phyloP scores from a whole-genome alignment of 2,888 invertebrate genomes.

The Harmothoe impar region DNA sequence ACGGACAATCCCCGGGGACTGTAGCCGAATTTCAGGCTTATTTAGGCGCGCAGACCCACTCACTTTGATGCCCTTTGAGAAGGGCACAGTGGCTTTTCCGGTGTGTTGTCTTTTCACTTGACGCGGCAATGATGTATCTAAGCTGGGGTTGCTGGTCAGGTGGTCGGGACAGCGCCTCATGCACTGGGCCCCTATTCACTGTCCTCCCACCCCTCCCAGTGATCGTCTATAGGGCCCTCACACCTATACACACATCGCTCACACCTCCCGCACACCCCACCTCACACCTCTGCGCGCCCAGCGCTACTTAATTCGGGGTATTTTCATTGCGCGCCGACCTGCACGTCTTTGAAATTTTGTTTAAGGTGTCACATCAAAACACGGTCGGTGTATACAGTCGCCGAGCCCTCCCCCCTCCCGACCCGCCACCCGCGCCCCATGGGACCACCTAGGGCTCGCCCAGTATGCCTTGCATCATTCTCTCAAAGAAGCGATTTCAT shows the following conservation, averaged over 20 bases:
- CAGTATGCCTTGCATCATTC: conserved; percentile 19
- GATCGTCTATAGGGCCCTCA: neutral
- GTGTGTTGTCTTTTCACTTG: conserved; percentile 61
- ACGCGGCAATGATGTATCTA: conserved; percentile 48
- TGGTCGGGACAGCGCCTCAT: neutral
- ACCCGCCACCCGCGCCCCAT: neutral
- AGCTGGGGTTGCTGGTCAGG: neutral
- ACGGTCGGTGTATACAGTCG: neutral
- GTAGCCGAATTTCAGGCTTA: conserved; percentile 49
- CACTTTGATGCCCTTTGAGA: conserved; percentile 45
- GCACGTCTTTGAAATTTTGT: conserved; percentile 38
- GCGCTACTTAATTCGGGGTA: conserved; percentile 20
- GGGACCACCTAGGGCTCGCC: conserved; percentile 8
- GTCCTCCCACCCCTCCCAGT: neutral
- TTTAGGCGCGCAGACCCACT: conserved; percentile 10
- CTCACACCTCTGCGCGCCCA: neutral
- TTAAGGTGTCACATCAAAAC: conserved; percentile 53
- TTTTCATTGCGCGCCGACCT: conserved; percentile 29
- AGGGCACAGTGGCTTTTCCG: conserved; percentile 28
- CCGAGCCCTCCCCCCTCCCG: neutral
- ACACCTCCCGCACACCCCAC: conserved; percentile 1
- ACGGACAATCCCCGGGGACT: conserved; percentile 1
- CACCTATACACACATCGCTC: neutral
- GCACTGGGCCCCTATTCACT: neutral
- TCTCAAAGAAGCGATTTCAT: conserved; percentile 36